A percentile compares a stretch with the other conserved stretches of the same genome.
These are phyloP conservation scores for Raja brachyura DNA, from an alignment of 2,113 vertebrate species.

Conservation along the genomic window DNA sequence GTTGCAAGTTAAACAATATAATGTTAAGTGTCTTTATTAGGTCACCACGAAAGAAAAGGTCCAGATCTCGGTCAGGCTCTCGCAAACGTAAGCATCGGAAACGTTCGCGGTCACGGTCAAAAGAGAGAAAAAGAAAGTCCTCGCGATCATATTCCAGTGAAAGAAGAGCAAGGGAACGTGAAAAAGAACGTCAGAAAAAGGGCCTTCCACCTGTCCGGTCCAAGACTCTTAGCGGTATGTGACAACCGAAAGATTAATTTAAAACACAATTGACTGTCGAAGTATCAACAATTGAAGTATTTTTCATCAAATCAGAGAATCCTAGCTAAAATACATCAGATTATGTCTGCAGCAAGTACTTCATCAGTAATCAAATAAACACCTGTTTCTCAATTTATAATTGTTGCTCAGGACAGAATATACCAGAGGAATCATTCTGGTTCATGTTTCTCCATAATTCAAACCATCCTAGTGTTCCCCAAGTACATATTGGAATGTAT, in stretches of 20 bases:
- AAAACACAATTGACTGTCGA: neutral
- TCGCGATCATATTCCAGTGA: slow-evolving; percentile 94
- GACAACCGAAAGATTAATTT: neutral
- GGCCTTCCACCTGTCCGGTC: slow-evolving; percentile 87
- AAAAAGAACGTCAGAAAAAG: slow-evolving; percentile 95
- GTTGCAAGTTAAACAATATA: neutral
- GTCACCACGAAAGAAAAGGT: slow-evolving; percentile 87
- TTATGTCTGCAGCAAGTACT: neutral
- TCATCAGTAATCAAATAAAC: neutral
- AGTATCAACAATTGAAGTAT: no score
- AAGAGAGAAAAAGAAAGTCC: slow-evolving; percentile 89
- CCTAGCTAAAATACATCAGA: neutral
- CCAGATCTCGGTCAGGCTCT: slow-evolving; percentile 88
- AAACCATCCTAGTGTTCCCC: neutral
- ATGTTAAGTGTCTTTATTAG: slow-evolving; percentile 50
- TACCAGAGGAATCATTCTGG: neutral
- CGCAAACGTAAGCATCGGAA: slow-evolving; percentile 94
- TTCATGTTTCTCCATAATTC: neutral
- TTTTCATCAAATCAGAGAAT: neutral
- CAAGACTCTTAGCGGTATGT: slow-evolving; percentile 84
- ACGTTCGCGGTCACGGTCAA: slow-evolving; percentile 83
- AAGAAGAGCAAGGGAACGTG: slow-evolving; percentile 80
- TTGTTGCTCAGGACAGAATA: neutral
- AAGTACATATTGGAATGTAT: neutral
- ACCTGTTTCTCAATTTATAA: neutral